Percentiles rank a stretch among this genome's conserved stretches.
These are phyloP conservation scores for Ichneumoninae sp. DNA, from an alignment of 2,888 invertebrate genomes.

Conservation along the genomic window DNA sequence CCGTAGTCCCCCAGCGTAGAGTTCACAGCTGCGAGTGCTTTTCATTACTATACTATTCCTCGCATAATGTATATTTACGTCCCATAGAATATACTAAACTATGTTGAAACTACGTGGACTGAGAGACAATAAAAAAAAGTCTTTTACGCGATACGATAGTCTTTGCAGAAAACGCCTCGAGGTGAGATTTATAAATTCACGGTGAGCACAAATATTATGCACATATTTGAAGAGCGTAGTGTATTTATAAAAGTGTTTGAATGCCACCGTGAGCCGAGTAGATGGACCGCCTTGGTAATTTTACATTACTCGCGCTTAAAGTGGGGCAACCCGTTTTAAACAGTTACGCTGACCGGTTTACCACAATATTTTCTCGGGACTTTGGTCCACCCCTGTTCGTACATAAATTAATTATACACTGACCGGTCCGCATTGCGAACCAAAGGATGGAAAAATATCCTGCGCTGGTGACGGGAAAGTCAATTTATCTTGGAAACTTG, in stretches of 20 bases:
- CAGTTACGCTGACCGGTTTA: neutral
- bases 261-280: slow-evolving; percentile 41
- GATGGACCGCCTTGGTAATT: slow-evolving; percentile 20
- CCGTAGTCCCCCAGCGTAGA: slow-evolving; percentile 16
- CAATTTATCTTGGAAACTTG: neutral
- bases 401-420: neutral
- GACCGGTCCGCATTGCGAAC: neutral
- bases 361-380: slow-evolving; percentile 1
- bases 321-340: neutral
- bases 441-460: neutral
- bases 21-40: neutral
- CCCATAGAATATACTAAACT: slow-evolving; percentile 14
- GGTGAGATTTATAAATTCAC: slow-evolving; percentile 50
- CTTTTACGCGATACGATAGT: slow-evolving; percentile 56
- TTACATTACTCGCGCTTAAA: slow-evolving; percentile 20
- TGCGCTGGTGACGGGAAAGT: neutral
- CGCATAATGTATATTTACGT: slow-evolving; percentile 3
- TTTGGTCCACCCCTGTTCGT: neutral
- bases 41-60: slow-evolving; percentile 1
- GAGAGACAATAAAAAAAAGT: slow-evolving; percentile 41
- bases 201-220: slow-evolving; percentile 55
- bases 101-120: slow-evolving; percentile 29
- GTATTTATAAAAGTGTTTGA: slow-evolving; percentile 63
- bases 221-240: slow-evolving; percentile 62
- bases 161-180: slow-evolving; percentile 51